Base-by-base conservation (phyloP, 2,113 vertebrate genomes). In the Arenaria interpres region DNA sequence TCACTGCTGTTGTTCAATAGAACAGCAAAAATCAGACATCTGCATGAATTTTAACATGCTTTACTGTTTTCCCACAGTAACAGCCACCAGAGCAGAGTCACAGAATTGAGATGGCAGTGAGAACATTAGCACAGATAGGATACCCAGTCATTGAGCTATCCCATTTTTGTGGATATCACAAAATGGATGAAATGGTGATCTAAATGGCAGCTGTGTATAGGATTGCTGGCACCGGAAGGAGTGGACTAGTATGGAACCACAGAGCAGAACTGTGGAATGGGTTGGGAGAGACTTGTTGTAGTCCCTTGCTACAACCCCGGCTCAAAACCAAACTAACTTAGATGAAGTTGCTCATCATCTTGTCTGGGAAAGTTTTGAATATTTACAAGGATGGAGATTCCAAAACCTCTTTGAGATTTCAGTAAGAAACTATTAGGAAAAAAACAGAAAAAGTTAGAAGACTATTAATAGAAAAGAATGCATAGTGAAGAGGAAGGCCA, bases 201-300 rank as follows among this genome's bases (percentile, higher is more conserved):
- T 56, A 30, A 76, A 20, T 41, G 41, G 22, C 12, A 66, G 5
- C 9, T 66, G 16, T 7, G 19, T 37, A 19, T 3, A 45, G 14
- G 9, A 46, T 28, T 69, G 5, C 3, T 64, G 19, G 2, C 11
- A 35, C 5, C 24, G 16, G 17, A 11, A 41, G 39, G 39, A 41
- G 39, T 41, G 39, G 39, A 41, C 41, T 43, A 43, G 41, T 24
- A 12, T 46, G 9, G 33, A 85, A 16, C 1, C 6, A 13, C 21
- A 60, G 39, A 88, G 21, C 25, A 60, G 10, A 67, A 48, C 7
- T 43, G 6, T 25, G 25, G 4, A n/a, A 32, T 33, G 1, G 1
- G 1, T 7, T 35, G 5, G 13, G 33, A 48, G 22, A 10, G 22
- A 41, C 4, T 3, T 45, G 23, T 56, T 7, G 5, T 2, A 50